phyloP scores from a whole-genome alignment of 2,113 vertebrate species.

The Hippocampus zosterae region DNA sequence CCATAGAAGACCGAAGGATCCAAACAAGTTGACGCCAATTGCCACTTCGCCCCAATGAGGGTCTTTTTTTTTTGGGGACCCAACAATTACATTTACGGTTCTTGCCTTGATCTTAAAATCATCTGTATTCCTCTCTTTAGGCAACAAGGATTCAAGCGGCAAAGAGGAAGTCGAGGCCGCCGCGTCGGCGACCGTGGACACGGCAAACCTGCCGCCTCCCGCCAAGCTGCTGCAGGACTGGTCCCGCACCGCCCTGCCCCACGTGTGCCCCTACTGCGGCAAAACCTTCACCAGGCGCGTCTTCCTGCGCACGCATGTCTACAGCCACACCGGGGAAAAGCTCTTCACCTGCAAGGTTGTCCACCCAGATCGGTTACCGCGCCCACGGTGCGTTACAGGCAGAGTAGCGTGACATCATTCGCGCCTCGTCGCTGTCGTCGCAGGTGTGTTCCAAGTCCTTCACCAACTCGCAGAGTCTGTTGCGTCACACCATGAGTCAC shows the following conservation, averaged over 20 bases:
- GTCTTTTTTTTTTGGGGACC: not conserved
- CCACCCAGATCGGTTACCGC: conserved; percentile 4
- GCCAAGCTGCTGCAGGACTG: conserved; percentile 75
- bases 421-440: conserved; percentile 19
- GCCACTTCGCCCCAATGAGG: not conserved
- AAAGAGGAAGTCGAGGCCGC: conserved; percentile 42
- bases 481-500: conserved; percentile 85
- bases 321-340: conserved; percentile 85
- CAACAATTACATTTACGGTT: not conserved
- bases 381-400: too few species aligned
- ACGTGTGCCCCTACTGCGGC: conserved; percentile 85
- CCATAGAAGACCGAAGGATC: too few species aligned
- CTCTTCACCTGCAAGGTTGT: conserved; percentile 81
- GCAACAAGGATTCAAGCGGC: conserved; percentile 28
- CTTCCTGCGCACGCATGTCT: conserved; percentile 86
- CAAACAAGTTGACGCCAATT: too few species aligned
- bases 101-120: not conserved
- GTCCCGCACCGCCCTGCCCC: conserved; percentile 75
- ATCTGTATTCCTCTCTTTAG: conserved; percentile 34
- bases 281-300: conserved; percentile 86
- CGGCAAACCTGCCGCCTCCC: conserved; percentile 67
- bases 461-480: conserved; percentile 82
- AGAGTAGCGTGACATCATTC: too few species aligned
- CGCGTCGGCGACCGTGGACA: conserved; percentile 23
- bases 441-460: conserved; percentile 84